Evolutionary conservation across 2,113 vertebrate species (phyloP), one percentile per base, ranked within the genome.

Genomic region (Echinops telfairi): DNA sequence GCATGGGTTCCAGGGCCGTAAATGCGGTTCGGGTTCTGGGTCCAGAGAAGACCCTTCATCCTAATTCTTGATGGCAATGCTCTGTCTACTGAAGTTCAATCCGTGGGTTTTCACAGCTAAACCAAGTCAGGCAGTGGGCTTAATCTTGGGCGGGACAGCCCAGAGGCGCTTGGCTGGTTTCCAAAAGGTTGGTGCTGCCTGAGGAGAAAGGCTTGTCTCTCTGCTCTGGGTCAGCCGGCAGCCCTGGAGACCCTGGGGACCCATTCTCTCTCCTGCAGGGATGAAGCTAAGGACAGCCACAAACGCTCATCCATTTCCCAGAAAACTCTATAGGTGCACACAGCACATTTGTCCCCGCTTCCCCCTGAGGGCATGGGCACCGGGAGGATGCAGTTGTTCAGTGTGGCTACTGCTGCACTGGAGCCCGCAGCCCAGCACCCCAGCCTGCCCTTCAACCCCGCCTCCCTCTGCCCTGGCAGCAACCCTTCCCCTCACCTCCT

Each of bases 401-500:
- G 0, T 4, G 6, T 38, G 20, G 31, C 62, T 76, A 43, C 53
- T 22, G 9, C 77, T 53, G 43, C 43, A 19, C n/a, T 29, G 4
- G 33, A 75, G 22, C 33, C 60, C 33, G 3, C 29, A 1, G 9
- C 66, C n/a, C 16, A 25, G 58, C 47, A 27, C 23, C 75, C 40
- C 0, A 1, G 62, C 25, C 62, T 14, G 19, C n/a, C 47, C 47
- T 53, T 53, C 47, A n/a, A 47, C 11, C 3, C 22, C 1, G 0
- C 0, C 58, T n/a, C 40, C 60, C 36, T 36, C 19, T 4, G 23
- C 0, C 10, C 64, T 29, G 15, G 33, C 22, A 1, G 8, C 1
- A 2, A 29, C 1, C 79, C 70, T 29, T 57, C 0, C 0, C 23
- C 31, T 19, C 9, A 20, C 6, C 60, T 53, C 82, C 2, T 25